Base-by-base conservation (phyloP, 2,888 invertebrate genomes). In the Macaria notata region DNA sequence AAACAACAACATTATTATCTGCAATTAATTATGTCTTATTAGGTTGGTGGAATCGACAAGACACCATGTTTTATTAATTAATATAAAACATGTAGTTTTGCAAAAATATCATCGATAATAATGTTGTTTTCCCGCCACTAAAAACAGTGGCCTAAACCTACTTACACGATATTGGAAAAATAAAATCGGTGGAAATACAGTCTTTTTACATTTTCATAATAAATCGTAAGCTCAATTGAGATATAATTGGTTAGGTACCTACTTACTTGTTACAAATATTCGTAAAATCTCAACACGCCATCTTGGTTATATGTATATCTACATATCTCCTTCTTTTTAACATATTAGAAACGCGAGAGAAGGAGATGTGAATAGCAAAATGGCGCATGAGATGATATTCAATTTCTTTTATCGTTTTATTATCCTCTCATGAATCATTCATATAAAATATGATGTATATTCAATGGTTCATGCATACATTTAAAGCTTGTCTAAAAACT, bases 171-270 rank as follows among this genome's bases (percentile, higher is more conserved):
- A 19, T 19, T 45, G 59, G 62, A 55, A 41, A 50, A 54, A 55
- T 46, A 61, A 63, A 55, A 65, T 73, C 75, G 76, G 78, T 75
- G 75, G 77, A 57, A 43, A 48, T 31, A 55, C 69, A 73, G 72
- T 75, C 70, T 75, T 71, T 58, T 53, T 50, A 42, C 31, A 48
- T 3, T 48, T 9, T 41, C n/a, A 4, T 4, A 41, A 41, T 8
- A 42, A 54, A 50, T 45, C 36, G 31, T 54, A 58, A 53, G 45
- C 45, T 53, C 44, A 31, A 52, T 42, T 1, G 43, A 31, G 39
- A 52, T 8, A 46, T 31, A 8, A 30, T 31, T n/a, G 19, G 7
- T 36, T 6, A 6, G 6, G 1, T 47, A 38, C 3, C 47, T 4
- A 33, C 38, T 47, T 29, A 8, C 31, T 36, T 19, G 6, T 30